A percentile compares a stretch with the other conserved stretches of the same genome.
phyloP scores from a whole-genome alignment of 1,140 invertebrate genomes.

The Zaprionus davidi region DNA sequence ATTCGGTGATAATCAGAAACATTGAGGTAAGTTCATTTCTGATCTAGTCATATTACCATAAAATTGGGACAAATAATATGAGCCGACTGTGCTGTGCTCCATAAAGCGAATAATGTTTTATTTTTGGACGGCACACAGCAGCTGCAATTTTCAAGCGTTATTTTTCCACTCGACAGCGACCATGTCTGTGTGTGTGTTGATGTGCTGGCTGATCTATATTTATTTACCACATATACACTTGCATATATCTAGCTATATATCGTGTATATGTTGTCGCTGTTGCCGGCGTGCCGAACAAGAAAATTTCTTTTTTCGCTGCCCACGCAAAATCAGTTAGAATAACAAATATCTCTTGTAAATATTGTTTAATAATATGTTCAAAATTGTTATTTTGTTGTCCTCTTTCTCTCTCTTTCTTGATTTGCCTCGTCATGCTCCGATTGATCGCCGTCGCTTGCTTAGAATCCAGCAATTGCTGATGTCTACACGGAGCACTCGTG shows the following conservation, averaged over 20 bases:
- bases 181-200: conserved; percentile 30
- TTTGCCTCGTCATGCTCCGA: conserved; percentile 70
- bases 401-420: conserved; percentile 3
- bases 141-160: conserved; percentile 73
- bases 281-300: neutral
- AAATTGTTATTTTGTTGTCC: conserved; percentile 33
- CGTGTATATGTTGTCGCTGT: conserved; percentile 14
- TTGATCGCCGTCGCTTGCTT: conserved; percentile 39
- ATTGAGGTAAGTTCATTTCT: conserved; percentile 91
- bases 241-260: conserved; percentile 21
- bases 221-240: conserved; percentile 49
- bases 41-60: neutral
- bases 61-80: conserved; percentile 36
- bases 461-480: conserved; percentile 96
- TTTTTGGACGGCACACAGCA: conserved; percentile 69
- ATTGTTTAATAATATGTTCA: conserved; percentile 47
- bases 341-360: conserved; percentile 47
- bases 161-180: conserved; percentile 54
- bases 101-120: conserved; percentile 66
- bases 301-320: conserved; percentile 21
- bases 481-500: conserved; percentile 99
- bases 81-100: conserved; percentile 54
- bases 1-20: conserved; percentile 98
- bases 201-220: conserved; percentile 70
- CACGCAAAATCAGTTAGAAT: conserved; percentile 11